Conservation (phyloP, 2,113 vertebrate genomes). For the Plestiodon gilberti region DNA sequence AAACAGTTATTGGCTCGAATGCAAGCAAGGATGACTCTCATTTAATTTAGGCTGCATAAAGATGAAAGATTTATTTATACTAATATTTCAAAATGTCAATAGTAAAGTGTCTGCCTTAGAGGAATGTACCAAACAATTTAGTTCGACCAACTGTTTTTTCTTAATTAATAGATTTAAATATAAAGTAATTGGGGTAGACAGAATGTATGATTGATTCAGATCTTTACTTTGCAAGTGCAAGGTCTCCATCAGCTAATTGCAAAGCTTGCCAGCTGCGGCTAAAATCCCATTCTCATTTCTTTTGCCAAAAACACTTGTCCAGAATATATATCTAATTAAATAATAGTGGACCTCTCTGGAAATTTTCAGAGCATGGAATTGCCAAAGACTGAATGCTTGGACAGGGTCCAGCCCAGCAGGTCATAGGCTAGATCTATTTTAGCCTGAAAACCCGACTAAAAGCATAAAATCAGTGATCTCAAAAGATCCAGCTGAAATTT, state of each 20-base stretch:
- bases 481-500: background rate
- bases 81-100: conserved; percentile 42
- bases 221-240: conserved; percentile 19
- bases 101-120: conserved; percentile 37
- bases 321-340: conserved; percentile 20
- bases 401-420: background rate
- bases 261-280: background rate
- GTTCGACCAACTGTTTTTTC: conserved; percentile 32
- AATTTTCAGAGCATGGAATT: background rate
- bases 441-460: background rate
- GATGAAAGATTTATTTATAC: conserved; percentile 28
- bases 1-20: conserved; percentile 31
- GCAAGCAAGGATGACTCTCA: conserved; percentile 32
- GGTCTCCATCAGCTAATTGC: conserved; percentile 26
- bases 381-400: background rate
- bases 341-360: background rate
- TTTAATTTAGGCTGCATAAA: conserved; percentile 42
- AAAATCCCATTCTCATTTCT: background rate
- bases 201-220: conserved; percentile 40
- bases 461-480: background rate
- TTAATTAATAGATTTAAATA: conserved; percentile 56
- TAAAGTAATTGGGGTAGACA: conserved; percentile 33
- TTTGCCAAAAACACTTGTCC: background rate
- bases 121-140: conserved; percentile 26
- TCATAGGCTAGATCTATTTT: background rate